Percentiles rank a stretch among this genome's conserved stretches.
Evolutionary conservation across 2,888 invertebrate genomes (phyloP).

Genomic region (Ganaspis brasiliensis): DNA sequence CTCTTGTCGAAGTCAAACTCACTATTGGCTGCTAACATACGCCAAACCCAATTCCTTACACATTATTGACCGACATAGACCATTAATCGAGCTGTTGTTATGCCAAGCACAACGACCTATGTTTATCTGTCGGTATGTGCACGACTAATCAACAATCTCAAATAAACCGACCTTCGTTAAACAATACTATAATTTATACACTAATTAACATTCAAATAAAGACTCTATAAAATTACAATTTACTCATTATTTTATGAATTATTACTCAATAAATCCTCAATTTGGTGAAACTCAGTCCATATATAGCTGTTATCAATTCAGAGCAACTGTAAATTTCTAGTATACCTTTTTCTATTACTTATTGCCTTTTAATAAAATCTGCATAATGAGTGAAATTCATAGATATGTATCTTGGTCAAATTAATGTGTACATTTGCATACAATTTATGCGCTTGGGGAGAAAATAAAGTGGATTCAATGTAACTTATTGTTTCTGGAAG

Average conservation of each 20-base stretch:
- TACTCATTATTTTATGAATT: too few relatives aligned
- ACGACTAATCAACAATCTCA: neutral
- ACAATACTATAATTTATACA: neutral
- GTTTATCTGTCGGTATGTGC: conserved; percentile 27
- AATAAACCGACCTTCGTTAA: neutral
- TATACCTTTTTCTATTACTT: neutral
- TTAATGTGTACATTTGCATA: neutral
- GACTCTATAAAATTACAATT: too few relatives aligned
- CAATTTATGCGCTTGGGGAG: neutral
- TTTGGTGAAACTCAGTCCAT: too few relatives aligned
- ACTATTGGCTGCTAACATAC: neutral
- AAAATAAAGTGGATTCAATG: neutral
- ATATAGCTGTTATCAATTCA: too few relatives aligned
- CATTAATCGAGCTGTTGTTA: conserved; percentile 31
- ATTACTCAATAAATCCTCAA: too few relatives aligned
- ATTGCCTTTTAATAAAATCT: neutral
- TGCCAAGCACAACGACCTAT: conserved; percentile 8
- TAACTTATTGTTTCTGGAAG: neutral
- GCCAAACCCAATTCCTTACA: conserved; percentile 29
- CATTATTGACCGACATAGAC: conserved; percentile 21
- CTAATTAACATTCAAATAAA: too few relatives aligned
- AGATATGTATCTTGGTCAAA: neutral
- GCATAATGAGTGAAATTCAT: neutral
- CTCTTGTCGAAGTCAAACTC: conserved; percentile 18
- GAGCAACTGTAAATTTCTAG: neutral